Evolutionary conservation across 2,113 vertebrate genomes (phyloP).

Genomic region (Pygoscelis antarcticus): DNA sequence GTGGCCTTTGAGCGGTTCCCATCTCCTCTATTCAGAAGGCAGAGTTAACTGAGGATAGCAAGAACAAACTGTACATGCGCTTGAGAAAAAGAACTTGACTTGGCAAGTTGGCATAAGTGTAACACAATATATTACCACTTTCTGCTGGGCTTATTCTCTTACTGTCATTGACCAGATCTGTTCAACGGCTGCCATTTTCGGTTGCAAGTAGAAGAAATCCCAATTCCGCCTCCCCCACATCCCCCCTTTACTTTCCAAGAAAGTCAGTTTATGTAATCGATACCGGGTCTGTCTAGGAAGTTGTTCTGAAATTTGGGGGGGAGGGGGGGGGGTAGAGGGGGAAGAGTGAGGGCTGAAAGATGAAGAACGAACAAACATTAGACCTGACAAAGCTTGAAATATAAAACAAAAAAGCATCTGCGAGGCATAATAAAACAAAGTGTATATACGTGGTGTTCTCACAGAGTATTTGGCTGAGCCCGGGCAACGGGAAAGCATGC

Average conservation of each 20-base stretch:
- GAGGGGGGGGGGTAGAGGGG: neutral
- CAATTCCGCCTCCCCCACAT: neutral
- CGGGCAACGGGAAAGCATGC: conserved; percentile 95
- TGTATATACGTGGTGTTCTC: conserved; percentile 85
- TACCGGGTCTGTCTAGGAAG: conserved; percentile 68
- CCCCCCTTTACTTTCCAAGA: conserved; percentile 71
- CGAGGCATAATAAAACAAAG: conserved; percentile 81
- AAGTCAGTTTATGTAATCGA: conserved; percentile 67
- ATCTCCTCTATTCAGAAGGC: conserved; percentile 71
- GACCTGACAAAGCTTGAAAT: conserved; percentile 77
- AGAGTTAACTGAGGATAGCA: conserved; percentile 65
- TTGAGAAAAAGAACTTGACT: conserved; percentile 72
- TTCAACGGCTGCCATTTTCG: conserved; percentile 64
- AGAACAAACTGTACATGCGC: conserved; percentile 67
- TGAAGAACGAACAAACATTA: conserved; percentile 52
- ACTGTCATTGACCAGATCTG: conserved; percentile 70
- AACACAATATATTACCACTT: conserved; percentile 73
- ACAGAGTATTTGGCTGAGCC: conserved; percentile 84
- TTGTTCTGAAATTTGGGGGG: neutral
- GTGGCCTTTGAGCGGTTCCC: conserved; percentile 70
- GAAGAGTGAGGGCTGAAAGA: neutral
- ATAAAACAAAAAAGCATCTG: conserved; percentile 82
- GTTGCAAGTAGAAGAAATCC: conserved; percentile 52
- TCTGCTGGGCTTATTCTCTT: conserved; percentile 69
- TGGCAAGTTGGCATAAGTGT: conserved; percentile 70